Evolutionary conservation across 2,113 vertebrate species (phyloP).

Genomic region (Sporophila hypoxantha): DNA sequence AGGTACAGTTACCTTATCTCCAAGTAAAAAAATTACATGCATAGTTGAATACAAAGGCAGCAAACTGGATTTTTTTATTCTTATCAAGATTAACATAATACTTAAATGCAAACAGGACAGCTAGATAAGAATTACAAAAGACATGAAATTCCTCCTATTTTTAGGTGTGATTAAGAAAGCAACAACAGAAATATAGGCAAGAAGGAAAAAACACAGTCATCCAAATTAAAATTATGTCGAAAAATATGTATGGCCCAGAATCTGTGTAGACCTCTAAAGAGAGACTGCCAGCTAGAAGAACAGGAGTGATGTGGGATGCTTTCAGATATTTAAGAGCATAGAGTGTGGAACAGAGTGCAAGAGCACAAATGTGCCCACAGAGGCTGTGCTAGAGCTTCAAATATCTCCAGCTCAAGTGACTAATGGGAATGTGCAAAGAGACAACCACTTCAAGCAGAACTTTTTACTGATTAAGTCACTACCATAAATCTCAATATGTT

Average conservation of each 20-base stretch:
- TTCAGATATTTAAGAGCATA: not conserved
- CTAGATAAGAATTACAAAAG: not conserved
- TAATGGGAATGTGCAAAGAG: not conserved
- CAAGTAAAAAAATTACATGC: slow-evolving; percentile 6
- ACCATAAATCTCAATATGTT: slow-evolving; percentile 57
- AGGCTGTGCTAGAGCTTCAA: not conserved
- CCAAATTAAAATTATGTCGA: not conserved
- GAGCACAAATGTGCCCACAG: not conserved
- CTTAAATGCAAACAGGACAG: slow-evolving; percentile 16
- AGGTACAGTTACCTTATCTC: slow-evolving; percentile 4
- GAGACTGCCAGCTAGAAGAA: not conserved
- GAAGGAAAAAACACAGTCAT: not conserved
- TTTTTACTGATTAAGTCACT: slow-evolving; percentile 45
- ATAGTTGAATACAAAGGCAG: slow-evolving; percentile 38
- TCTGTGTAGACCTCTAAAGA: not conserved
- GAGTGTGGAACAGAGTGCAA: not conserved
- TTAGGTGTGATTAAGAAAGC: not conserved
- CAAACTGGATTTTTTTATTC: slow-evolving; percentile 12
- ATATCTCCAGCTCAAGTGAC: not conserved
- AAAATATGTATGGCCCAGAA: not conserved
- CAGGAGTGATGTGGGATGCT: not conserved
- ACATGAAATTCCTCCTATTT: not conserved
- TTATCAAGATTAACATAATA: slow-evolving; percentile 27
- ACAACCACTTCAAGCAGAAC: slow-evolving; percentile 29
- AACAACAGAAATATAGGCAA: not conserved